Evolutionary conservation across 2,888 invertebrate genomes (phyloP), one percentile per base, ranked within the genome.

Genomic region (Mythimna impura): DNA sequence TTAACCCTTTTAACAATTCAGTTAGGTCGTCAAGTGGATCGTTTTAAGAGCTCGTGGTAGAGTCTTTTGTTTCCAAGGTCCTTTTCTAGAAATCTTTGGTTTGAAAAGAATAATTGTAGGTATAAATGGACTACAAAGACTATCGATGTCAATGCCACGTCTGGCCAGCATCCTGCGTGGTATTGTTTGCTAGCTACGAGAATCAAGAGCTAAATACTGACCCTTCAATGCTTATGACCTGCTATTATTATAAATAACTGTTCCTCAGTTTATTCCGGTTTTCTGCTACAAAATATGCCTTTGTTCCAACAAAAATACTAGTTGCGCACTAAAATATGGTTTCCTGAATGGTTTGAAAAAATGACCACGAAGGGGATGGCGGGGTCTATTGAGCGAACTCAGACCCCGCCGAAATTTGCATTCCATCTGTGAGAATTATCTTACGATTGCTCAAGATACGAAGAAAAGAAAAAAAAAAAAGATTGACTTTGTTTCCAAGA

Each of bases 121-220:
- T 50, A 50, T 64, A 67, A 66, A 66, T 78, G 20, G 61, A 4
- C 22, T 50, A 50, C 61, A n/a, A 58, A 77, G 20, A 73, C 40
- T 12, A 67, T 71, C 58, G 68, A 66, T 78, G 70, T 73, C 22
- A 74, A 81, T 80, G 50, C 77, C 69, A 70, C 47, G 85, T 81
- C 85, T 84, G 73, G 81, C 68, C 72, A 50, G 43, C 73, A 73
- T 84, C 72, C 83, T 76, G 81, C 47, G 58, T 62, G 68, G 78
- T 75, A 82, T 76, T 79, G 76, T 83, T 70, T 73, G 66, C 40
- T 75, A 71, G 64, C 69, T 71, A 73, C 75, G 66, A 58, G 61
- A 73, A 57, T 71, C 52, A 54, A 83, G 72, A 61, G 54, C 61
- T 63, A 68, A 54, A 54, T 63, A 76, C 68, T 65, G 79, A 84